Evolutionary conservation across 2,797 vertebrate species (phyloP), one percentile per base, ranked within the genome.

Genomic region (Cyprinodon diabolis): DNA sequence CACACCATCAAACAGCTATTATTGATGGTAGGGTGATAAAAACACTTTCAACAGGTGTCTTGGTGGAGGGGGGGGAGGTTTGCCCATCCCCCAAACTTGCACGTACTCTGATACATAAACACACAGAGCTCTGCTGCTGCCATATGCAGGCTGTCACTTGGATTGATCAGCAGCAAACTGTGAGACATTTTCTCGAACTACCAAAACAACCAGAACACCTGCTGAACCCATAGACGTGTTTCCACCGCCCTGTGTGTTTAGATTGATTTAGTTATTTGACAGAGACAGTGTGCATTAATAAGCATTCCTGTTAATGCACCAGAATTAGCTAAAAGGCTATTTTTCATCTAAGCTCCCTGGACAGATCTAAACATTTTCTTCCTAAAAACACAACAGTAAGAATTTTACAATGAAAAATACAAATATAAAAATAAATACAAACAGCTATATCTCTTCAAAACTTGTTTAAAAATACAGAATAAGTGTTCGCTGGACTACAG

Each of bases 11-110:
- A 21, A 47, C 80, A 47, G 13, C 15, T 2, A 35, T 78, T 86
- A 70, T 49, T 84, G 55, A 66, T 58, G 79, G 69, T 77, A 48
- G 77, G 83, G 85, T 88, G 85, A 90, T 73, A 86, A 83, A 85
- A 92, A 82, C 81, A 43, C 83, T 79, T 86, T 90, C 91, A 94
- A 94, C 94, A 94, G 93, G 94, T 95, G 94, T 92, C 74, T 66
- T 25, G 51, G 80, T 73, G 74, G 40, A 8, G 6, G 40, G 66
- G 66, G 74, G 79, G 75, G 30, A 30, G 30, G 30, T 30, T 72
- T 75, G 57, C 87, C 84, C 83, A 72, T 79, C 90, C 90, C 86
- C 87, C 87, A 78, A 60, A 84, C 74, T 76, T 23, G 72, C 75
- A 78, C 78, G 62, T 71, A 57, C 63, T 51, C 71, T 14, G 63